Evolutionary conservation across 2,888 invertebrate species (phyloP).

Genomic region (Agriopis aurantiaria): DNA sequence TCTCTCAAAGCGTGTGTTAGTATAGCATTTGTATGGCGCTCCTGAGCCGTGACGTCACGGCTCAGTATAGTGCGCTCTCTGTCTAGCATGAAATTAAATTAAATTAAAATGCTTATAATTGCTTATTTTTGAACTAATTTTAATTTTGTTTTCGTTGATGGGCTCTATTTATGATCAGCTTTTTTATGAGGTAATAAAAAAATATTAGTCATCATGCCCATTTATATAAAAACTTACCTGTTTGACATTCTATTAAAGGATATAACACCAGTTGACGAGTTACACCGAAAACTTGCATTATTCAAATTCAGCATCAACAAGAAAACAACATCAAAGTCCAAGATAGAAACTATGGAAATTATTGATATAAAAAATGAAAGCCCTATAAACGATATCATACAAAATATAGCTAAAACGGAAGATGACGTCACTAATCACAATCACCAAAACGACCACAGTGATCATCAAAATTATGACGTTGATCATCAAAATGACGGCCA

Average conservation of each 20-base stretch:
- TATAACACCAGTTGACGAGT: slow-evolving; percentile 18
- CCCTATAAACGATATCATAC: neutral
- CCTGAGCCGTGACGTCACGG: too few relatives aligned
- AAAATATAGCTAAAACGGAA: slow-evolving; percentile 12
- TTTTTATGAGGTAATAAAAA: too few relatives aligned
- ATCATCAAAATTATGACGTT: neutral
- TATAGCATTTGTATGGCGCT: too few relatives aligned
- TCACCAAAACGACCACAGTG: neutral
- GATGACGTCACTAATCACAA: neutral
- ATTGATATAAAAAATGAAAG: slow-evolving; percentile 27
- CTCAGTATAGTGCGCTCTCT: too few relatives aligned
- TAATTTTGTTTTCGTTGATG: too few relatives aligned
- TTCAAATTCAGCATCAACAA: slow-evolving; percentile 7
- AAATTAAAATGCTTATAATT: too few relatives aligned
- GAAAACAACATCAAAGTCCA: slow-evolving; percentile 4
- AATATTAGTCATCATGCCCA: too few relatives aligned
- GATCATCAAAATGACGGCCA: neutral
- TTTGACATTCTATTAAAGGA: slow-evolving; percentile 7
- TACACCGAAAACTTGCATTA: slow-evolving; percentile 24
- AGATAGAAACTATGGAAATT: neutral
- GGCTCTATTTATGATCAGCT: too few relatives aligned
- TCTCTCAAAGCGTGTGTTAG: too few relatives aligned
- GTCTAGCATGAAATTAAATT: too few relatives aligned
- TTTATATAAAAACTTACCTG: neutral
- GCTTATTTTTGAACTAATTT: too few relatives aligned